Percentiles rank a stretch among this genome's conserved stretches.
These are phyloP conservation scores for Oreocharis arfaki DNA, from an alignment of 2,113 vertebrate genomes.

Conservation along the genomic window DNA sequence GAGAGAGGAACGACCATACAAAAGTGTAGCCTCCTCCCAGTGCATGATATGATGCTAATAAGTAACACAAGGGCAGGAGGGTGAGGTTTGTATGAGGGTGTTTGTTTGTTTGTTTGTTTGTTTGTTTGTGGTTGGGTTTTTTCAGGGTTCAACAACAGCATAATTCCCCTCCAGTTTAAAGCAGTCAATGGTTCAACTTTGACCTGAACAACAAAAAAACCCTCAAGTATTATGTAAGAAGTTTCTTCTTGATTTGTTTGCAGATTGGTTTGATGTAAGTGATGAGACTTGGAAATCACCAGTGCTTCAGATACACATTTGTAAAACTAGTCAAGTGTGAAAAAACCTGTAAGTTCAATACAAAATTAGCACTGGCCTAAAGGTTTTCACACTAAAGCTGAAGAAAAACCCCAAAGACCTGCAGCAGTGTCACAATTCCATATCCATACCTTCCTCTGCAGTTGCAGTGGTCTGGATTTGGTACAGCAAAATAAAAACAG, in stretches of 20 bases:
- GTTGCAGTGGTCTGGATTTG: background rate
- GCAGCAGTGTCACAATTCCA: background rate
- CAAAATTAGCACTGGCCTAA: background rate
- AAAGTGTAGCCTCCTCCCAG: background rate
- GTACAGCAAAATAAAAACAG: background rate
- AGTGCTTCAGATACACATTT: background rate
- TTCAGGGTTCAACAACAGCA: background rate
- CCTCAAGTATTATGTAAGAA: background rate
- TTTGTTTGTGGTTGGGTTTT: background rate
- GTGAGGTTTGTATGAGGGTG: background rate
- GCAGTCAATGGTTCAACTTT: background rate
- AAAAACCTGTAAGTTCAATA: background rate
- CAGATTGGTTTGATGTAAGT: background rate
- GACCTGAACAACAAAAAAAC: background rate
- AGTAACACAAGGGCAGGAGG: background rate
- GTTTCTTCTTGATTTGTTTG: background rate
- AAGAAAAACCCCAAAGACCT: background rate
- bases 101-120: background rate
- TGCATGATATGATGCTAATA: background rate
- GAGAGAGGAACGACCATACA: background rate
- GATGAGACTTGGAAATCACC: background rate
- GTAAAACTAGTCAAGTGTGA: background rate
- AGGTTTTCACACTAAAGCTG: background rate
- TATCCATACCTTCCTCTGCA: background rate
- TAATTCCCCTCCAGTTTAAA: background rate